A percentile compares a stretch with the other conserved stretches of the same genome.
Conservation (phyloP, 2,113 vertebrate genomes). For the Athene cunicularia region DNA sequence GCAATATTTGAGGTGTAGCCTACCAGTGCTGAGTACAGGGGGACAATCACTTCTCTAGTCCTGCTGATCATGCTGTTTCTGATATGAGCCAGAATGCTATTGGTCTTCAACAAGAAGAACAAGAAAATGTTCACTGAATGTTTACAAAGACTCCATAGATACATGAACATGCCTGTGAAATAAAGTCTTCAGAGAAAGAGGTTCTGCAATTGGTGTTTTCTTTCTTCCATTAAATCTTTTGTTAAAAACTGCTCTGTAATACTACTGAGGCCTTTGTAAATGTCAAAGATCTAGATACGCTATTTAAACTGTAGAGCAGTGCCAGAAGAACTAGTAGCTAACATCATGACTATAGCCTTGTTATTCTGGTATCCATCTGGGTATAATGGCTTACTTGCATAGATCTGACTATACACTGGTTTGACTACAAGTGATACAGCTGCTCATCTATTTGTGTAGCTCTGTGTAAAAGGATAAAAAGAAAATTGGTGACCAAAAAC, state of each 20-base stretch:
- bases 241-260: background rate
- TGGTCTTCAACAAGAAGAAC: background rate
- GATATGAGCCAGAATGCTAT: background rate
- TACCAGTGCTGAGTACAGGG: background rate
- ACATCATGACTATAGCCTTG: background rate
- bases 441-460: background rate
- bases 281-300: background rate
- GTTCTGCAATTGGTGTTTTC: background rate
- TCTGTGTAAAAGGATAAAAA: background rate
- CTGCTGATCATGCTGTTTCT: background rate
- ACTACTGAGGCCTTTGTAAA: background rate
- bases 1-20: background rate
- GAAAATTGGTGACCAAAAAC: background rate
- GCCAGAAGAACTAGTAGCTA: background rate
- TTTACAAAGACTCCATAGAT: background rate
- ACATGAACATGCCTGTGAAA: background rate
- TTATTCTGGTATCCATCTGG: background rate
- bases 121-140: background rate
- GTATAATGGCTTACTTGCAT: background rate
- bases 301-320: rapidly evolving
- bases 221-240: background rate
- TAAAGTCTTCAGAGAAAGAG: background rate
- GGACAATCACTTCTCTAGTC: too few relatives aligned
- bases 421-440: background rate
- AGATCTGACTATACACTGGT: background rate